Base-by-base conservation (phyloP, 2,113 vertebrate genomes). In the Carassius gibelio region DNA sequence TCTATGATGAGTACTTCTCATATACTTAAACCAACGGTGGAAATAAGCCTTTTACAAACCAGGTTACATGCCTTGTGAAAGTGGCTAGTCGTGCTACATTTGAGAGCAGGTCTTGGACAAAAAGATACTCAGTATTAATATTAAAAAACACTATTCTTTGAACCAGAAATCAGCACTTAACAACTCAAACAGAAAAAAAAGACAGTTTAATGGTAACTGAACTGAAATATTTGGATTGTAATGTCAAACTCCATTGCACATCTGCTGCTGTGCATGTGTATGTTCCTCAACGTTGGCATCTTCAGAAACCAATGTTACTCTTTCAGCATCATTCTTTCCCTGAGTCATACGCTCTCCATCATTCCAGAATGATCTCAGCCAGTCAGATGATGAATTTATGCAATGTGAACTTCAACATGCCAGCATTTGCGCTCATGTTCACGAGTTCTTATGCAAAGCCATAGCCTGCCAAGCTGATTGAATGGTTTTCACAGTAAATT, bases 361-460 rank as follows among this genome's bases (percentile, higher is more conserved):
- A 9, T 84, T 69, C 62, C 50, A 62, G 26, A 23, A 78, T 69
- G 75, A 62, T 48, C 21, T 64, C 68, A 14, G 42, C 48, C 57
- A 85, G 84, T 85, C 87, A 88, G 87, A 87, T 87, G 87, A 86
- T 87, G 81, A 84, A 81, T 84, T 87, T 88, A 88, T 88, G 57
- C 87, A 87, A 86, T 80, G 89, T 86, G 78, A 90, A 88, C 84
- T 84, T 90, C 88, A 86, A 82, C 86, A 86, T 83, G 64, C 26
- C 66, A 36, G 64, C 30, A 36, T 72, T 82, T 59, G 50, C 77
- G 66, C n/a, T n/a, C 74, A 36, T 86, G 86, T 88, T 79, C 82
- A n/a, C 61, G 69, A 84, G 68, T 85, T 87, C 90, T 92, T 91
- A 85, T 88, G 85, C 85, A 77, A 83, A 88, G 87, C 84, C 66